phyloP scores from a whole-genome alignment of 2,888 invertebrate species.

The Clivina fossor region DNA sequence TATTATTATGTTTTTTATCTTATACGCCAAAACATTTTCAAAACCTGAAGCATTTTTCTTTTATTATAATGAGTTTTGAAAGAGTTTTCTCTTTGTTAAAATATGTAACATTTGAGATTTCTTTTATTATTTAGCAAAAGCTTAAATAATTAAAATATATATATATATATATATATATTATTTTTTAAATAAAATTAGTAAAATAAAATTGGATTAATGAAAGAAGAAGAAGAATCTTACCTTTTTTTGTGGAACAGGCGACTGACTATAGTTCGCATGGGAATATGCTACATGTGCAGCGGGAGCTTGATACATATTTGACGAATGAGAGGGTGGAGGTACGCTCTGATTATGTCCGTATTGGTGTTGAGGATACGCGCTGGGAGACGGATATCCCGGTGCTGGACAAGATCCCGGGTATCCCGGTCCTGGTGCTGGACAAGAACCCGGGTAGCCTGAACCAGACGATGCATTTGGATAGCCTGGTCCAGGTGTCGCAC shows the following conservation, averaged over 20 bases:
- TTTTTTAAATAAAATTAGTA: neutral
- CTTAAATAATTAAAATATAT: neutral
- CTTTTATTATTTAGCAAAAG: neutral
- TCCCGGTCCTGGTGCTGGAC: conserved; percentile 24
- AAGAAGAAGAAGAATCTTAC: conserved; percentile 6
- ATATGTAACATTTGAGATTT: neutral
- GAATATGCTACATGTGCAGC: neutral
- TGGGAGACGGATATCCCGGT: neutral
- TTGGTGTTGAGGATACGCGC: conserved; percentile 38
- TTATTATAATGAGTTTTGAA: too few relatives aligned
- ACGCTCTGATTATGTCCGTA: conserved; percentile 36
- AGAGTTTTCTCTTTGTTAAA: too few relatives aligned
- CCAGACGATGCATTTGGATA: neutral
- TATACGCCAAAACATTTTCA: too few relatives aligned
- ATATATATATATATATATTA: neutral
- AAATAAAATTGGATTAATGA: neutral
- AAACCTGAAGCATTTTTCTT: too few relatives aligned
- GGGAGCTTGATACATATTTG: conserved; percentile 2
- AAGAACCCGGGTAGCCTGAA: conserved; percentile 27
- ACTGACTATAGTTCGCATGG: neutral
- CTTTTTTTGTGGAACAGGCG: conserved; percentile 9
- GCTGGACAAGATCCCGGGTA: conserved; percentile 4
- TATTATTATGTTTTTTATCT: neutral
- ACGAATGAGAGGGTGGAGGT: neutral
- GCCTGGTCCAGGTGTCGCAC: neutral